Conservation (phyloP, 2,113 vertebrate species). For the Tricholaema leucomelas region DNA sequence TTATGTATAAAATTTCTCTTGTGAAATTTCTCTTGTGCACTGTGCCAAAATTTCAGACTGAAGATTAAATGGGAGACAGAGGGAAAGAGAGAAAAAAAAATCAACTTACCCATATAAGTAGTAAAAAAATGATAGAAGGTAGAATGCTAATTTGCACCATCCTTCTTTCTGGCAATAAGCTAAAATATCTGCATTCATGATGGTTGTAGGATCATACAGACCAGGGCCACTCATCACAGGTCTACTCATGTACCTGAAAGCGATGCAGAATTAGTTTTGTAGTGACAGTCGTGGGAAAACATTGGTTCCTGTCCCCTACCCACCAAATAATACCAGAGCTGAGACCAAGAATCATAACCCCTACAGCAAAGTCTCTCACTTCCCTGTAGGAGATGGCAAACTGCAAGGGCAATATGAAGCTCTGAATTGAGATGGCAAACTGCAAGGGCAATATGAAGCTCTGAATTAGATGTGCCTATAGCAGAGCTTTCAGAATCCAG, state of each 20-base stretch:
- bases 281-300: neutral
- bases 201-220: slow-evolving; percentile 97
- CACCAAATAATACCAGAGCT: neutral
- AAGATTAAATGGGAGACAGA: neutral
- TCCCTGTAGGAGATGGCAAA: neutral
- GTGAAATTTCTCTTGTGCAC: neutral
- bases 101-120: slow-evolving; percentile 94
- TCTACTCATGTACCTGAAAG: slow-evolving; percentile 91
- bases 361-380: neutral
- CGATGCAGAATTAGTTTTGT: neutral
- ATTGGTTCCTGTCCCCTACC: neutral
- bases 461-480: fast-evolving
- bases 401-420: neutral
- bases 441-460: neutral
- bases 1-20: neutral
- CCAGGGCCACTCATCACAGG: slow-evolving; percentile 98
- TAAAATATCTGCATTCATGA: slow-evolving; percentile 99
- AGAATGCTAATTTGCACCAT: slow-evolving; percentile 99
- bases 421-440: neutral
- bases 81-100: too few species aligned
- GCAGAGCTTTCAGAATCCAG: neutral
- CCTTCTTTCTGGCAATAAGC: slow-evolving; percentile 99
- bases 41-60: neutral
- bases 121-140: slow-evolving; percentile 99
- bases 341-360: neutral